Percentiles rank a stretch among this genome's conserved stretches.
Conservation (phyloP, 2,888 invertebrate genomes). For the Calameuta filiformis region DNA sequence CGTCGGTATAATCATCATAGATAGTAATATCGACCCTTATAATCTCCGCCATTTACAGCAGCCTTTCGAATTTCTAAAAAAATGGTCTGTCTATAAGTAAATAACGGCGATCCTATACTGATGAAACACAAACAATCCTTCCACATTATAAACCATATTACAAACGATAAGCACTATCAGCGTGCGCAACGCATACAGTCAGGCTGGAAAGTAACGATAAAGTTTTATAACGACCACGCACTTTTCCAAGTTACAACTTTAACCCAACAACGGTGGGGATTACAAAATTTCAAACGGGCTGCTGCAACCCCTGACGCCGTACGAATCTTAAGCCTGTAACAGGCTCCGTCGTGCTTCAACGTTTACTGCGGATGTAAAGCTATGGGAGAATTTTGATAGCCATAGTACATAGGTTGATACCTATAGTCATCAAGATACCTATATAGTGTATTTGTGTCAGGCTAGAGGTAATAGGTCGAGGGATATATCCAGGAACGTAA, state of each 20-base stretch:
- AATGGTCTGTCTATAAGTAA: not conserved
- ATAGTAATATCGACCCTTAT: not conserved
- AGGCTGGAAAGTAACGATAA: not conserved
- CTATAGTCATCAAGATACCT: not conserved
- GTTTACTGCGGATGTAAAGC: not conserved
- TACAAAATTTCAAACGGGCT: not conserved
- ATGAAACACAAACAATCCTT: not conserved
- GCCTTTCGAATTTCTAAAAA: not conserved
- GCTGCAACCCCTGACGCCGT: not conserved
- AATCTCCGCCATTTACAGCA: not conserved
- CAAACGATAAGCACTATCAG: not conserved
- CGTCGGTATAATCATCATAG: not conserved
- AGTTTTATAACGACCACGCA: not conserved
- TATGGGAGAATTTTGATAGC: not conserved
- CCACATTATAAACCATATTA: not conserved
- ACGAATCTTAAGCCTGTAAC: not conserved
- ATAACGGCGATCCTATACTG: not conserved
- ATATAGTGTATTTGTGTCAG: conserved; percentile 47
- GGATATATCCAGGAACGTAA: conserved; percentile 63
- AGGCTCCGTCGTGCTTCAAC: not conserved
- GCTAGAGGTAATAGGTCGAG: conserved; percentile 54
- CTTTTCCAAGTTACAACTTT: not conserved
- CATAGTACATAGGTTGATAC: not conserved
- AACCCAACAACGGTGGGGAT: not conserved
- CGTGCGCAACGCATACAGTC: not conserved